Evolutionary conservation across 2,888 invertebrate species (phyloP), one percentile per base, ranked within the genome.

Genomic region (Conistra vaccinii): DNA sequence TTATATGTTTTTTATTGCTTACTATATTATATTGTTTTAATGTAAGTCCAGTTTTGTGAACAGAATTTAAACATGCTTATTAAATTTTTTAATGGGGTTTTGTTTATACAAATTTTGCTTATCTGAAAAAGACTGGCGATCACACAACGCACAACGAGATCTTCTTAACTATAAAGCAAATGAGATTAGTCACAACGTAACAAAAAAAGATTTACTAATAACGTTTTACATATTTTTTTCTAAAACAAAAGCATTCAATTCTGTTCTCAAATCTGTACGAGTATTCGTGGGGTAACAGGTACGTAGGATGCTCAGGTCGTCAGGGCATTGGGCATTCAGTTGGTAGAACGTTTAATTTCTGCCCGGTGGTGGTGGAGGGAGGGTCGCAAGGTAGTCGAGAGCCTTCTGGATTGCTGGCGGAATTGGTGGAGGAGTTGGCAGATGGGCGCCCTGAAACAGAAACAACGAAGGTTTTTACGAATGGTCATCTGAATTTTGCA

Each of bases 361-460:
- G 68, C 91, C 87, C 1, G 93, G 91, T 4, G 94, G 88, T 80
- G 97, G 95, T 32, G 97, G 97, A 57, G 98, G 97, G 78, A 97
- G 95, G 5, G 97, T 97, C 23, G 97, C 97, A 81, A 98, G 96
- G 93, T 97, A 98, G 89, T 98, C 98, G 58, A 98, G 94, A 48
- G 98, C 98, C 92, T 97, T 98, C 91, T 98, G 98, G 86, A 98
- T 98, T 92, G 97, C 98, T 90, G 97, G 97, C 75, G 98, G 98
- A 80, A 97, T 97, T 82, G 98, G 98, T n/a, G 98, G 98, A 20
- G 98, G 97, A 20, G 98, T 98, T 10, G 98, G 98, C 81, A 98
- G 92, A 95, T 98, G 98, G 39, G 97, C 97, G 29, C 98, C 98
- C 95, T 97, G 95, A n/a, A 93, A 93, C 26, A 71, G 45, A 75